Evolutionary conservation across 2,888 invertebrate species (phyloP).

Genomic region (Seladonia tumulorum): DNA sequence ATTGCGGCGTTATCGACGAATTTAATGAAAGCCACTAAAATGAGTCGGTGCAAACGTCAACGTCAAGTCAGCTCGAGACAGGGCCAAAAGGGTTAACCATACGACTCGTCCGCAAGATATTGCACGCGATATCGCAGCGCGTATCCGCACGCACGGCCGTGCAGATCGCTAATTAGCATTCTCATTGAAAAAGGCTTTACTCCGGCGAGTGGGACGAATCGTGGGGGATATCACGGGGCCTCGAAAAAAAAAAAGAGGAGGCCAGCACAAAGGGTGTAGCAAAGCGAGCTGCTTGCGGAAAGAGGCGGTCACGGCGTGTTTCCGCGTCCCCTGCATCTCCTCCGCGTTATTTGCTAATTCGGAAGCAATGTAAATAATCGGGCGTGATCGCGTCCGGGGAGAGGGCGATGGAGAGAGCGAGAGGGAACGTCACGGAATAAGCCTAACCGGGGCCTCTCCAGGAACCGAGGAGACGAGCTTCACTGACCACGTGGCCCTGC

Average conservation of each 20-base stretch:
- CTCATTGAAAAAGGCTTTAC: slow-evolving; percentile 52
- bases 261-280: slow-evolving; percentile 28
- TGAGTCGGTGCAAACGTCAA: neutral
- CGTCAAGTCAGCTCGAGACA: slow-evolving; percentile 6
- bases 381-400: slow-evolving; percentile 62
- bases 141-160: slow-evolving; percentile 11
- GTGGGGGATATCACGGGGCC: slow-evolving; percentile 23
- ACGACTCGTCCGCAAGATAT: slow-evolving; percentile 2
- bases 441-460: slow-evolving; percentile 42
- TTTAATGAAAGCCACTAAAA: neutral
- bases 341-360: slow-evolving; percentile 74
- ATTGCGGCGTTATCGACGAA: slow-evolving; percentile 1
- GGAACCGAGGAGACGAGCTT: slow-evolving; percentile 81
- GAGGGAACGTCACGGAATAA: slow-evolving; percentile 72
- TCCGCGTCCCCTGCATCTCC: slow-evolving; percentile 45
- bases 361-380: slow-evolving; percentile 79
- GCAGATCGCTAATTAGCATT: slow-evolving; percentile 55
- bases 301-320: slow-evolving; percentile 64
- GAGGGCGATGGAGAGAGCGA: slow-evolving; percentile 43
- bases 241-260: slow-evolving; percentile 40
- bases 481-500: slow-evolving; percentile 79
- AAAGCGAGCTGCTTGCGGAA: slow-evolving; percentile 53
- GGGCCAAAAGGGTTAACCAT: neutral
- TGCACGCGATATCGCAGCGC: neutral
- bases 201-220: slow-evolving; percentile 31